Percentiles rank a stretch among this genome's conserved stretches.
Conservation (phyloP, 2,113 vertebrate genomes). For the Empidonax alnorum region DNA sequence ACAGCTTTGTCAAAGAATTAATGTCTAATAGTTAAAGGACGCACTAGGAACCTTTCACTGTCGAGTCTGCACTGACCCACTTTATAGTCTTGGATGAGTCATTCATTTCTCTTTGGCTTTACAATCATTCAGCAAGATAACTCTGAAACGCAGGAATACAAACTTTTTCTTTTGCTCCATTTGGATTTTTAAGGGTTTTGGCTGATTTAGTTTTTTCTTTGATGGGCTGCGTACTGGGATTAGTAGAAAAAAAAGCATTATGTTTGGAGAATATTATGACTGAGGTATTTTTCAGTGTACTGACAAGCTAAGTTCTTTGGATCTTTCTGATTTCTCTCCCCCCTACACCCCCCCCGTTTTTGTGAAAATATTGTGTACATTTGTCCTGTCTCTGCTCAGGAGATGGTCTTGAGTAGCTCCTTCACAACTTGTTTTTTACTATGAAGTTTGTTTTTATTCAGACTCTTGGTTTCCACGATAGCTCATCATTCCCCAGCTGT, state of each 20-base stretch:
- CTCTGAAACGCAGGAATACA: not conserved
- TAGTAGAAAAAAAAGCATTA: not conserved
- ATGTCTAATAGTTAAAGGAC: not conserved
- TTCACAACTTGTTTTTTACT: not conserved
- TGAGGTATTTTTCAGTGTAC: not conserved
- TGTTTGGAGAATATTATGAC: not conserved
- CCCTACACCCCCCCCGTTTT: fast-evolving
- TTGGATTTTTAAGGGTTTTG: not conserved
- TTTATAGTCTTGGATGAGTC: not conserved
- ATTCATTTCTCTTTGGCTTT: not conserved
- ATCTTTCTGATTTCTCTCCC: not conserved
- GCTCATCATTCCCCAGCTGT: not conserved
- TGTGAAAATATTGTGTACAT: not conserved
- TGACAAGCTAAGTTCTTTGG: not conserved
- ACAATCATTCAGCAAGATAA: not conserved
- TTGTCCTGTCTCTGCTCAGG: not conserved
- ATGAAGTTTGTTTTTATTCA: not conserved
- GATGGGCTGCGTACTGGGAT: not conserved
- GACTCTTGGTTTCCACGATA: not conserved
- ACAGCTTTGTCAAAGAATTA: not conserved
- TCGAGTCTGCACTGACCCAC: not conserved
- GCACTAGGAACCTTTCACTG: not conserved
- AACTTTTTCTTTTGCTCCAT: not conserved
- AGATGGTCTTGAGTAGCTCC: not conserved
- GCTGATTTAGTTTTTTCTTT: not conserved